phyloP scores from a whole-genome alignment of 2,113 vertebrate genomes.

The Rhinopithecus roxellana region DNA sequence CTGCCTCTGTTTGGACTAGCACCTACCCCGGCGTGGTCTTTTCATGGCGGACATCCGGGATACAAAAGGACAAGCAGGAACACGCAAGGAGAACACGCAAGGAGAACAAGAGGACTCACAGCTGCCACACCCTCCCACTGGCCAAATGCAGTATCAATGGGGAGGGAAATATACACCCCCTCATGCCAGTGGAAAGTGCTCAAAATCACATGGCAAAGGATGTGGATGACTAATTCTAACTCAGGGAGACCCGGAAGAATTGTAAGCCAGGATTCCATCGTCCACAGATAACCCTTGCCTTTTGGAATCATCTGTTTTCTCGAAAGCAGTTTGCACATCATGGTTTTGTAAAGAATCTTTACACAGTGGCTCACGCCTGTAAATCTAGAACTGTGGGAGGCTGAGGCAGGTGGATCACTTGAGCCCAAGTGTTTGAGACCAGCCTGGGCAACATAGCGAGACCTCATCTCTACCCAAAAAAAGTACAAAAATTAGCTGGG shows the following conservation, averaged over 20 bases:
- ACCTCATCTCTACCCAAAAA: too few species aligned
- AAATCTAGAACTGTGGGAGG: too few species aligned
- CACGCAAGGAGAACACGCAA: too few species aligned
- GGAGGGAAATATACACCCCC: neutral
- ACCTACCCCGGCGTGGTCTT: neutral
- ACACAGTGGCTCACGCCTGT: too few species aligned
- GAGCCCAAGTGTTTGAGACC: too few species aligned
- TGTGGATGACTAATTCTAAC: neutral
- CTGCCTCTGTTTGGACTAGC: neutral
- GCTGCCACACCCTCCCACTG: neutral
- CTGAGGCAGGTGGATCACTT: too few species aligned
- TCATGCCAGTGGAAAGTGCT: neutral
- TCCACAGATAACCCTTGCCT: neutral
- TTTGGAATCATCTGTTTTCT: neutral
- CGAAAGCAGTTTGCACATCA: neutral
- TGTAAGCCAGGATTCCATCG: neutral
- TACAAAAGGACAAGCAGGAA: neutral
- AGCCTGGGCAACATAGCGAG: too few species aligned
- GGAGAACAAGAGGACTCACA: neutral
- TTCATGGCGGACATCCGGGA: neutral
- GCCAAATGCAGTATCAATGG: neutral
- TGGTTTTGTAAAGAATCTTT: neutral
- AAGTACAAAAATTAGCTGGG: too few species aligned
- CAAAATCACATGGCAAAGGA: neutral
- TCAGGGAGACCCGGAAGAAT: neutral